Evolutionary conservation across 1,140 invertebrate species (phyloP).

Genomic region (Drosophila simulans): DNA sequence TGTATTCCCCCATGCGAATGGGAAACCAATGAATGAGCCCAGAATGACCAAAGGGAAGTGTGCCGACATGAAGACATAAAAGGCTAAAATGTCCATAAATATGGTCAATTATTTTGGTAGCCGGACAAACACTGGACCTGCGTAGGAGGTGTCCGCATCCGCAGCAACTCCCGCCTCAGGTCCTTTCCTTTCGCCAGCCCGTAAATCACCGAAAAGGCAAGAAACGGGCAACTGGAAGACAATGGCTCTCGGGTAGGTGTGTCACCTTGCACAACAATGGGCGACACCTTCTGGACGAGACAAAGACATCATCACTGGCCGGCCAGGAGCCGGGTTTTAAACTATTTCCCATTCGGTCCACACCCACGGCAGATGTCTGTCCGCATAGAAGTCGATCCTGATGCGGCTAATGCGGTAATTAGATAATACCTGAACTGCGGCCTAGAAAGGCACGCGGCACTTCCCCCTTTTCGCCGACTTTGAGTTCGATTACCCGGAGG

Average conservation of each 20-base stretch:
- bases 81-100: slow-evolving; percentile 81
- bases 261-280: slow-evolving; percentile 63
- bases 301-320: slow-evolving; percentile 66
- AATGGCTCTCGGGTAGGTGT: slow-evolving; percentile 58
- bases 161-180: slow-evolving; percentile 14
- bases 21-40: slow-evolving; percentile 42
- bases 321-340: slow-evolving; percentile 26
- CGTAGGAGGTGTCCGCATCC: slow-evolving; percentile 5
- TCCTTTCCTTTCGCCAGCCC: slow-evolving; percentile 74
- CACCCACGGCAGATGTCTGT: slow-evolving; percentile 44
- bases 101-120: slow-evolving; percentile 74
- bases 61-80: slow-evolving; percentile 69
- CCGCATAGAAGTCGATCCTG: slow-evolving; percentile 16
- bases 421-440: slow-evolving; percentile 59
- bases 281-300: slow-evolving; percentile 64
- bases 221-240: slow-evolving; percentile 15
- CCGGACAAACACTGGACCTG: slow-evolving; percentile 40
- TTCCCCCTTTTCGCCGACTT: slow-evolving; percentile 12
- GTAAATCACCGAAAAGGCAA: slow-evolving; percentile 59
- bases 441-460: slow-evolving; percentile 58
- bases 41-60: slow-evolving; percentile 68
- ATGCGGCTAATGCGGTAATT: slow-evolving; percentile 74
- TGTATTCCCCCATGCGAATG: slow-evolving; percentile 47
- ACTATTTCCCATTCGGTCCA: slow-evolving; percentile 52
- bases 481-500: slow-evolving; percentile 23